Base-by-base conservation (phyloP, 1,140 invertebrate genomes). In the Drosophila dunni region DNA sequence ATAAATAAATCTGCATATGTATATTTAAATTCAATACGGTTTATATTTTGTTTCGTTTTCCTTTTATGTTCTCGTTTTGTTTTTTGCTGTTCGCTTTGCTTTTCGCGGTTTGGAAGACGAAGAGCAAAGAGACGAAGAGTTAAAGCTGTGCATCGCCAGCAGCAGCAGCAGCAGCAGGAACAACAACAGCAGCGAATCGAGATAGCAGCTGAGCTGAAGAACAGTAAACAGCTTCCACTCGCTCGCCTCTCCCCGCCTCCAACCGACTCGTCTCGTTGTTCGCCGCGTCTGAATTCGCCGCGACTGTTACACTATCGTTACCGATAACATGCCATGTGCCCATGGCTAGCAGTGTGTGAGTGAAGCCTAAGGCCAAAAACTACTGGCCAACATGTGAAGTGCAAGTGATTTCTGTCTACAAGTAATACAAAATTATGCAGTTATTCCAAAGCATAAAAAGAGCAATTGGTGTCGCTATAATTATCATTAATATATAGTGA, bases 201-300 rank as follows among this genome's bases (percentile, higher is more conserved):
- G 74, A 63, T 77, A 81, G 57, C 78, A 79, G 68, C 79, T 79
- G 61, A 73, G 65, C 78, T 75, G 60, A 83, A 82, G 79, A 81
- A 83, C 77, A 70, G 81, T 85, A 86, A 81, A 81, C 81, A 86
- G 76, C 82, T 76, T 71, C 36, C 57, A 50, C 44, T 45, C 24
- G 20, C 29, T 33, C 61, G 34, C 13, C 13, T 36, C 40, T 33
- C 15, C 48, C 34, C 44, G 24, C 17, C 44, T 48, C n/a, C n/a
- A n/a, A n/a, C n/a, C 45, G 15, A 1, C 15, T 40, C 15, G 34
- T 36, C 82, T 67, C 45, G 20, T 34, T 13, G 29, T 46, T 17
- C 64, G 44, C 38, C 54, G 17, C 54, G 33, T 7, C 61, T 46
- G 34, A 50, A 42, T 66, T 62, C 51, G 20, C 50, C 40, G 81